Conservation (phyloP, 2,888 invertebrate genomes). For the Caenorhabditis afra region DNA sequence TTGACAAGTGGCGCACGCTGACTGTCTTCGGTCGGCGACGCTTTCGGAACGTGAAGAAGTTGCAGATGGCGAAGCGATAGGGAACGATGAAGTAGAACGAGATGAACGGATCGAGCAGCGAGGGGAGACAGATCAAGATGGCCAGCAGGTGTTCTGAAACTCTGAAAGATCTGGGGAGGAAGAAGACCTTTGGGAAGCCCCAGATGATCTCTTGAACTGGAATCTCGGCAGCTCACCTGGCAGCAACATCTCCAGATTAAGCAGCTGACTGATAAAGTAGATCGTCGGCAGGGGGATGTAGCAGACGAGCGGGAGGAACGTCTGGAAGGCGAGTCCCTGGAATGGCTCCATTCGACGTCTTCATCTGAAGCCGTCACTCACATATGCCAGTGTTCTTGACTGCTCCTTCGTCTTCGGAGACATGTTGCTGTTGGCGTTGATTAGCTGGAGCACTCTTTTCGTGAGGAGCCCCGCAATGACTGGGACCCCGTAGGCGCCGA, state of each 20-base stretch:
- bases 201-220: too few species aligned
- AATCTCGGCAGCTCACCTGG: conserved; percentile 26
- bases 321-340: conserved; percentile 42
- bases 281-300: conserved; percentile 34
- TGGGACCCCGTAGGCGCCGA: conserved; percentile 46
- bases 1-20: conserved; percentile 32
- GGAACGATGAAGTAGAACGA: conserved; percentile 44
- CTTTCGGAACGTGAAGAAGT: conserved; percentile 1
- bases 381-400: conserved; percentile 50
- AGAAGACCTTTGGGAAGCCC: not conserved
- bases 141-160: conserved; percentile 35
- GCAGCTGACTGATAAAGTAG: conserved; percentile 35
- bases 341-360: conserved; percentile 4
- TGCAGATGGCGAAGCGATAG: conserved; percentile 28
- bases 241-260: conserved; percentile 29
- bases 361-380: conserved; percentile 4
- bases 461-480: conserved; percentile 35
- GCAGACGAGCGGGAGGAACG: conserved; percentile 39
- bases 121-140: conserved; percentile 35
- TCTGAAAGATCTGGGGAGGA: not conserved
- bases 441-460: conserved; percentile 29
- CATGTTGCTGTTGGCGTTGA: conserved; percentile 44
- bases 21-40: conserved; percentile 5
- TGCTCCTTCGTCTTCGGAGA: conserved; percentile 49
- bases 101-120: conserved; percentile 42